Conservation (phyloP, 2,888 invertebrate species). For the Agonopterix heracliana region DNA sequence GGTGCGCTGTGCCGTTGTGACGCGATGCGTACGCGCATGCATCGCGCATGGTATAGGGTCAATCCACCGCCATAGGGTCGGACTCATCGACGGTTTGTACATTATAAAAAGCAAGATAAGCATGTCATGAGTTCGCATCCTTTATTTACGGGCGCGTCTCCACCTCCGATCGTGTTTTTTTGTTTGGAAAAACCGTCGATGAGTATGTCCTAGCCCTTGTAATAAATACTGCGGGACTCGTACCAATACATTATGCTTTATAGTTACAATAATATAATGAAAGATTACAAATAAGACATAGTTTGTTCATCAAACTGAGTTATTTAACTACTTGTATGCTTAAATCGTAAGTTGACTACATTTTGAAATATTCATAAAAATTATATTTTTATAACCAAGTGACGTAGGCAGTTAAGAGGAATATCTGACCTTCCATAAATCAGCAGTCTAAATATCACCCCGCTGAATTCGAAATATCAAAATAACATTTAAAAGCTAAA, state of each 20-base stretch:
- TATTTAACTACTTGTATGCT: conserved; percentile 57
- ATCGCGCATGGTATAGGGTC: no score
- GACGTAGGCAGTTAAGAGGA: conserved; percentile 15
- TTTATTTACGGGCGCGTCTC: no score
- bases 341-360: conserved; percentile 64
- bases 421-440: conserved; percentile 21
- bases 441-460: conserved; percentile 20
- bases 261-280: conserved; percentile 18
- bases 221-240: neutral
- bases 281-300: conserved; percentile 50
- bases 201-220: no score
- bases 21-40: no score
- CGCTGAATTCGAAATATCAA: conserved; percentile 23
- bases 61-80: no score
- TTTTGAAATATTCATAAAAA: conserved; percentile 45
- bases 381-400: conserved; percentile 16
- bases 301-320: conserved; percentile 51
- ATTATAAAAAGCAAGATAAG: no score
- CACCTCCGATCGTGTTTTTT: no score
- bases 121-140: no score
- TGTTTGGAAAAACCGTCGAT: no score
- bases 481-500: conserved; percentile 36
- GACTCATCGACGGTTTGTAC: no score
- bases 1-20: neutral
- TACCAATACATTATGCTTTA: conserved; percentile 28